Conservation (phyloP, 2,797 vertebrate species). For the Dromococcyx pavoninus region DNA sequence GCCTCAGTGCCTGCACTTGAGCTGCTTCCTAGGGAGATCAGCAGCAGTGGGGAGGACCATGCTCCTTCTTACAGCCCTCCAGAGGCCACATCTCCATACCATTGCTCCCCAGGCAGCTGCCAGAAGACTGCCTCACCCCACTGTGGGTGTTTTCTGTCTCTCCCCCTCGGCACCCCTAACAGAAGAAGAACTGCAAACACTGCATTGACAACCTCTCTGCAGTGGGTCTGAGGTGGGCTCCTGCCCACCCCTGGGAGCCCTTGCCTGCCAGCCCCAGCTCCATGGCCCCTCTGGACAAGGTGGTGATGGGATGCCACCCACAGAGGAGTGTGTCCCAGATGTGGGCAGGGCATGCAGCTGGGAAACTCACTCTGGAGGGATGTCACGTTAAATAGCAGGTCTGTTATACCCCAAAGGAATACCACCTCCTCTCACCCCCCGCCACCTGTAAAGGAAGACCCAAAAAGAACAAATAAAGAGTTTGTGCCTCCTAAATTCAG, state of each 20-base stretch:
- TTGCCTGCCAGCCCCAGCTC: not conserved
- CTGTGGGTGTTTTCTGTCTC: rapidly evolving
- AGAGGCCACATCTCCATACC: not conserved
- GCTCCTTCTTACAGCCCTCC: not conserved
- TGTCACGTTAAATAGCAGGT: too few relatives aligned
- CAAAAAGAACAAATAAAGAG: not conserved
- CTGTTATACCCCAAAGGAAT: too few relatives aligned
- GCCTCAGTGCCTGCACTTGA: rapidly evolving
- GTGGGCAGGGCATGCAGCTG: not conserved
- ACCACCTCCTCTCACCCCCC: too few relatives aligned
- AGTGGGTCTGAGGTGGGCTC: not conserved
- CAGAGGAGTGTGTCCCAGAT: rapidly evolving
- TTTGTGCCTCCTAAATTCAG: not conserved
- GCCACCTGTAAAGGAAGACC: too few relatives aligned
- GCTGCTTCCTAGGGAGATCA: not conserved
- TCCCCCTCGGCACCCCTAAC: not conserved
- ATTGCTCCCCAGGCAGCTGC: not conserved
- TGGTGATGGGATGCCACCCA: not conserved
- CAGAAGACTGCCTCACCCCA: not conserved
- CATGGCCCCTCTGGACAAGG: not conserved
- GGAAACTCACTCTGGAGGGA: not conserved
- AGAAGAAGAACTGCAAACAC: not conserved
- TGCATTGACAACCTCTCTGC: not conserved
- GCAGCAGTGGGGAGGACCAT: rapidly evolving
- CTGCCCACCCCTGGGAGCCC: not conserved